Base-by-base conservation (phyloP, 2,797 vertebrate species). In the Meda fulgida region DNA sequence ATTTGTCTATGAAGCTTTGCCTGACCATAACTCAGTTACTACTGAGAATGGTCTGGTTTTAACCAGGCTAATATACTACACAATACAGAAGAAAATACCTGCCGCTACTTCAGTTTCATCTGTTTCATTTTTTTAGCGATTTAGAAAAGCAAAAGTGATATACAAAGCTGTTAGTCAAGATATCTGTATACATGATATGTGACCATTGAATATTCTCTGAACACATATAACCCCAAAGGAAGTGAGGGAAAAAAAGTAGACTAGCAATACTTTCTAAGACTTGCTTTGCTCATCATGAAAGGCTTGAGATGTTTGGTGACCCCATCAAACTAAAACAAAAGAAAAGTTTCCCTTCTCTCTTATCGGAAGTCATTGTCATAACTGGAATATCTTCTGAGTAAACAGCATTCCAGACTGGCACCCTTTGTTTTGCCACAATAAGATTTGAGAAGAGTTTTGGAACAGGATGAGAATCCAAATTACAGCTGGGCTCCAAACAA, bases 371-470 rank as follows among this genome's bases (percentile, higher is more conserved):
- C 86, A 70, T 78, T 87, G 69, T 85, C 77, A 87, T 86, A 88
- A 88, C 80, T 85, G 85, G 23, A 85, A 83, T 84, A 87, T 88
- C 83, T 40, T 76, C 40, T 58, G 66, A 77, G 48, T 80, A 81
- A 88, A 88, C 83, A 85, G 79, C 85, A 88, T 89, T 88, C 85
- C 87, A 89, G 72, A 81, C 84, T 83, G 81, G 67, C 55, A 80
- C 29, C 19, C 84, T 85, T 85, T 85, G 76, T 86, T 48, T 79
- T 18, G 53, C 26, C 70, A 84, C 86, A 86, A 89, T 86, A 67
- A 36, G 73, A 80, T 48, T 79, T 76, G 14, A 73, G 48, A 43
- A 83, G 69, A 67, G 73, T 85, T 85, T 87, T 87, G 83, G 66
- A 85, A 80, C 48, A 65, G 84, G 81, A 58, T 71, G 67, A 78